Evolutionary conservation across 2,888 invertebrate species (phyloP), one percentile per base, ranked within the genome.

Genomic region (Agrotis segetum): DNA sequence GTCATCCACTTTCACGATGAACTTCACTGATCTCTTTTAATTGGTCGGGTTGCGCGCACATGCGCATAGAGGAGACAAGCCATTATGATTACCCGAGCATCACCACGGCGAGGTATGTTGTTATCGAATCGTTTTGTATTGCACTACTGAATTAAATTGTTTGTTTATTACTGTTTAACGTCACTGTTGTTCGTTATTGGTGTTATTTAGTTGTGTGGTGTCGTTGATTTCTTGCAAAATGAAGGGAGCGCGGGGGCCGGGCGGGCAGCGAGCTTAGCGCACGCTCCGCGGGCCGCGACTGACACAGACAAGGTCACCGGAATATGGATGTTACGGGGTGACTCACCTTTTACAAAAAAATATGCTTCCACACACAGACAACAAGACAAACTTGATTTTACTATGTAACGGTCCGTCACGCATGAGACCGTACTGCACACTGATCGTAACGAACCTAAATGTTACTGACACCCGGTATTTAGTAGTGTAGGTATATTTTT

Each of bases 281-380:
- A 88, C 88, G 81, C 89, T 85, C 87, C 78, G 71, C 79, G 50
- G 89, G 84, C 86, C 77, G 56, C 79, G 53, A 91, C 91, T 91
- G 89, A 72, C 66, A 77, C 72, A 50, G 60, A 81, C 90, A 91
- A 92, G 90, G 91, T 88, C 89, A 89, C 68, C 75, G 83, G 84
- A 85, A 85, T 80, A 83, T 81, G 83, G 81, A 79, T 74, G 79
- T 69, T 75, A 78, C 70, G 74, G 83, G 87, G 84, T 87, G 88
- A 88, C 85, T 88, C 86, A 88, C 85, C 88, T 83, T 77, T 64
- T 52, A 71, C 67, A 62, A 72, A 70, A 46, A 82, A 74, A 50
- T 63, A 62, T 77, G 55, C 56, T 64, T 67, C 61, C 53, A 56
- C 29, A 53, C 65, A 66, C 55, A 70, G 56, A 66, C 16, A 61